Evolutionary conservation across 2,113 vertebrate species (phyloP).

Genomic region (Microcebus lehilahytsara): DNA sequence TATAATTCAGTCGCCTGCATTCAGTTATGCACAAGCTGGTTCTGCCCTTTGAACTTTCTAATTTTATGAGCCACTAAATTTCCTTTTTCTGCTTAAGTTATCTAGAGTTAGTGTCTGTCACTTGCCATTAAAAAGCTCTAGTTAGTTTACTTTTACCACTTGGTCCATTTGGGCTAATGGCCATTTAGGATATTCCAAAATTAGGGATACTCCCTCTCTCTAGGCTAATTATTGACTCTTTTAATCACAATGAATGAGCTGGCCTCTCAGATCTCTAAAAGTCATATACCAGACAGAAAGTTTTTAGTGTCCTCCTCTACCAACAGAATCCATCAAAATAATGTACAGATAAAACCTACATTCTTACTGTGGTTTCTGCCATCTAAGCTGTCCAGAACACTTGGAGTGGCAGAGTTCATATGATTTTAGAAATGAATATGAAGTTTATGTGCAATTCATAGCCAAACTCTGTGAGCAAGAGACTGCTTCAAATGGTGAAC

Average conservation of each 20-base stretch:
- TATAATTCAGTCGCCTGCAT: not conserved
- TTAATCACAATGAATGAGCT: not conserved
- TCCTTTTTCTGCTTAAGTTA: not conserved
- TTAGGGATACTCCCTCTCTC: not conserved
- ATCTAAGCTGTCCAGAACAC: not conserved
- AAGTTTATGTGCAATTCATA: not conserved
- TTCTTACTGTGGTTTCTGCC: not conserved
- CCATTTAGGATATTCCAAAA: not conserved
- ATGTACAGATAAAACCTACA: not conserved
- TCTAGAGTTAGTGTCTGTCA: not conserved
- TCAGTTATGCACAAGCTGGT: not conserved
- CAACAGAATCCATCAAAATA: not conserved
- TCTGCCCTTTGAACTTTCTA: slow-evolving; percentile 3
- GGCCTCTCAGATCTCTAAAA: not conserved
- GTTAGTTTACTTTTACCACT: not conserved
- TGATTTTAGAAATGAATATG: not conserved
- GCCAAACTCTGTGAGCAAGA: not conserved
- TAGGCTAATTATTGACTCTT: not conserved
- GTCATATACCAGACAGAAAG: not conserved
- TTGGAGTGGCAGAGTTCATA: not conserved
- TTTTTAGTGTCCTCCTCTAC: not conserved
- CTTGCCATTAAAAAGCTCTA: not conserved
- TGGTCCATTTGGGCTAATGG: not conserved
- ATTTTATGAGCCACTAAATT: not conserved
- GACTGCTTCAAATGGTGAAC: not conserved